phyloP scores from a whole-genome alignment of 2,888 invertebrate genomes.

The Monochamus alternatus region DNA sequence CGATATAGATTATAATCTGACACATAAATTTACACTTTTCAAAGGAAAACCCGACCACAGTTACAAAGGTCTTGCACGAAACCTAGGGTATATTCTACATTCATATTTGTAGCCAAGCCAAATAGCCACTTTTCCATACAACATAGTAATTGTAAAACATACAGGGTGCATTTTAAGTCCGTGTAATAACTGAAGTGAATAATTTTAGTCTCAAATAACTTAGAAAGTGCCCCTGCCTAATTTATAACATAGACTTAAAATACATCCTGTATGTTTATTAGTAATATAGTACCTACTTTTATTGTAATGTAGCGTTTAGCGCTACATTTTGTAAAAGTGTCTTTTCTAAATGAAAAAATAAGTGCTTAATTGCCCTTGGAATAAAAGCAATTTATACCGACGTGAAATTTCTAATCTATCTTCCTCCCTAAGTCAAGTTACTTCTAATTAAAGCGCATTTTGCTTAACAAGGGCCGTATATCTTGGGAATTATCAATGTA shows the following conservation, averaged over 20 bases:
- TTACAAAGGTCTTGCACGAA: conserved; percentile 1
- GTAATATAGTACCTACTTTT: no score
- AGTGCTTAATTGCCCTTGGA: conserved; percentile 14
- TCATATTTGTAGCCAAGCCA: background rate
- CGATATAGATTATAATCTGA: conserved; percentile 46
- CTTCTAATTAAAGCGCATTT: conserved; percentile 64
- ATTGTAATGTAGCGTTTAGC: no score
- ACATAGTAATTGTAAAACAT: no score
- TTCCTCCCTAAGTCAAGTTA: conserved; percentile 61
- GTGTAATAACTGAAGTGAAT: no score
- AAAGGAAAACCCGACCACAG: conserved; percentile 16
- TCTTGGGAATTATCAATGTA: conserved; percentile 70
- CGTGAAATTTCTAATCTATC: conserved; percentile 65
- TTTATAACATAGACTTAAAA: no score
- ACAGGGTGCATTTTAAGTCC: no score
- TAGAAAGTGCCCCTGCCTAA: no score
- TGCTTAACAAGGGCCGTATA: conserved; percentile 68
- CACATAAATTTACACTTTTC: conserved; percentile 34
- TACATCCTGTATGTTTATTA: no score
- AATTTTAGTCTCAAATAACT: no score
- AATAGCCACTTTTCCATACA: no score
- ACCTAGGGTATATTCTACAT: conserved; percentile 1
- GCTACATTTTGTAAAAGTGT: background rate
- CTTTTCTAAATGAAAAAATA: conserved; percentile 5
- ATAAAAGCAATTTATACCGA: conserved; percentile 48